phyloP scores from a whole-genome alignment of 2,797 vertebrate genomes.

The Nothura maculosa region DNA sequence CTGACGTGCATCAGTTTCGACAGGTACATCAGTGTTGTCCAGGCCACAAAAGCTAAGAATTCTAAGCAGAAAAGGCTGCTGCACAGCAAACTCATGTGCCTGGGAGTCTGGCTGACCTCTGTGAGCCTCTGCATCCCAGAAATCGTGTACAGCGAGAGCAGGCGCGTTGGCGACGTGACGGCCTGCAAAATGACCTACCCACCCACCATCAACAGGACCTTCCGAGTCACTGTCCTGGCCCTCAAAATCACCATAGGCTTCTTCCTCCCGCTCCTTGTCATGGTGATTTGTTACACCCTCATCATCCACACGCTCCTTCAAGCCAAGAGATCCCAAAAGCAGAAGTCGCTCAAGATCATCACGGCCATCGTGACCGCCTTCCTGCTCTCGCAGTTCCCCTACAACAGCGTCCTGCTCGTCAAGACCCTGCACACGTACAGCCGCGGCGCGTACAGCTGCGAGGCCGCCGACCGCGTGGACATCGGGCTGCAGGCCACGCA shows the following conservation, averaged over 20 bases:
- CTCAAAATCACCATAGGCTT: conserved; percentile 90
- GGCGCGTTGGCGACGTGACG: rapidly evolving
- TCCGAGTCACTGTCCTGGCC: conserved; percentile 83
- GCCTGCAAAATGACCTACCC: conserved; percentile 84
- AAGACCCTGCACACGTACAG: conserved; percentile 80
- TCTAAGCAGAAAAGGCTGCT: conserved; percentile 83
- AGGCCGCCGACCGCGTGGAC: conserved; percentile 69
- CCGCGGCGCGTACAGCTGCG: conserved; percentile 73
- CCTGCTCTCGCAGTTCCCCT: conserved; percentile 89
- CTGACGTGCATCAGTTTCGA: conserved; percentile 93
- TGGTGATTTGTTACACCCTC: conserved; percentile 88
- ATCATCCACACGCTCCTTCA: conserved; percentile 88
- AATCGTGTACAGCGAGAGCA: conserved; percentile 80
- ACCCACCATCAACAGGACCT: conserved; percentile 24
- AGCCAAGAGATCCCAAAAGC: conserved; percentile 89
- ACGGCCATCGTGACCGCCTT: conserved; percentile 86
- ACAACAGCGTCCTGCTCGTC: conserved; percentile 86
- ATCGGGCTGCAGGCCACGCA: conserved; percentile 87
- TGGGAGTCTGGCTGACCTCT: conserved; percentile 85
- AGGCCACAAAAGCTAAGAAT: conserved; percentile 84
- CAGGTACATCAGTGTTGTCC: conserved; percentile 90
- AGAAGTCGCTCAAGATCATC: conserved; percentile 90
- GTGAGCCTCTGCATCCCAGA: conserved; percentile 87
- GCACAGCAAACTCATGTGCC: conserved; percentile 85
- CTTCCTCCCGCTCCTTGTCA: conserved; percentile 86